phyloP scores from a whole-genome alignment of 2,797 vertebrate species.

The Enteromius anoplus region DNA sequence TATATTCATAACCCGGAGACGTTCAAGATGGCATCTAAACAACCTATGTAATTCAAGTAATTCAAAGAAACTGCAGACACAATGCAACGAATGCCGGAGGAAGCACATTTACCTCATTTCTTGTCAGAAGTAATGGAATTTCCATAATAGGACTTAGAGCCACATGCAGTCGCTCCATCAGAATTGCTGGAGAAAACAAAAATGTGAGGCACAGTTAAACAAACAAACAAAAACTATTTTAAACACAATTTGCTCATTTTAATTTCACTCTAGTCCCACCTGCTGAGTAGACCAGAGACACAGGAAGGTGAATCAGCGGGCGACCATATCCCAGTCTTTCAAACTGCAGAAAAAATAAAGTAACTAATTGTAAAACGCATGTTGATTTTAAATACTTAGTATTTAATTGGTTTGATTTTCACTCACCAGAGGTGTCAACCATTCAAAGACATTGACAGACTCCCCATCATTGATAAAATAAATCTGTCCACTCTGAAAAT shows the following conservation, averaged over 20 bases:
- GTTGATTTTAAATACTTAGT: background rate
- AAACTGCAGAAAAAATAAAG: conserved; percentile 76
- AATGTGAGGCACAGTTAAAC: background rate
- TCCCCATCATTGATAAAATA: conserved; percentile 95
- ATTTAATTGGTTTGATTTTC: background rate
- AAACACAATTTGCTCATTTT: background rate
- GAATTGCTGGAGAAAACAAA: conserved; percentile 73
- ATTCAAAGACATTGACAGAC: conserved; percentile 89
- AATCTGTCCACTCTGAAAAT: conserved; percentile 87
- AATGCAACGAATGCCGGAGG: background rate
- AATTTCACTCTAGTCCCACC: conserved; percentile 73
- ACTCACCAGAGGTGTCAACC: conserved; percentile 89
- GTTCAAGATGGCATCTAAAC: background rate
- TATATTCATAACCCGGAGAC: no score
- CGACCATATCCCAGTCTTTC: conserved; percentile 86
- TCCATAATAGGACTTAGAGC: conserved; percentile 81
- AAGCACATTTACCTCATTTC: conserved; percentile 80
- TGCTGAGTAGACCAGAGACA: conserved; percentile 83
- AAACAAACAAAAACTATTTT: background rate
- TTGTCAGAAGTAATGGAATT: conserved; percentile 87
- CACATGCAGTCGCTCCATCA: conserved; percentile 86
- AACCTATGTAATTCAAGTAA: background rate
- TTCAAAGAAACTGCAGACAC: conserved; percentile 3
- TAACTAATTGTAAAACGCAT: background rate
- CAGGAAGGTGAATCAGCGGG: conserved; percentile 85